Conservation (phyloP, 2,888 invertebrate genomes). For the Stictocephala bisonia region DNA sequence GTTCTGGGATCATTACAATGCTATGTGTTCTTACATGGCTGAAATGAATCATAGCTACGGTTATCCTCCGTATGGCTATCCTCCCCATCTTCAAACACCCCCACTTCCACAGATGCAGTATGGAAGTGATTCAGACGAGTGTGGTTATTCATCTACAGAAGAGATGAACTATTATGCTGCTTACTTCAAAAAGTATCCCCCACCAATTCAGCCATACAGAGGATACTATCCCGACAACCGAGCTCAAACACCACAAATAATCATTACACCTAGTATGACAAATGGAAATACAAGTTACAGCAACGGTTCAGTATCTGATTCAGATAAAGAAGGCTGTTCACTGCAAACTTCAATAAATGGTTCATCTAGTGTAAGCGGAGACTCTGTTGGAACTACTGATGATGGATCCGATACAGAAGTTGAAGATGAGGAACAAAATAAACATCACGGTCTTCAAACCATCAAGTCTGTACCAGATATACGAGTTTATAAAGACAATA, state of each 20-base stretch:
- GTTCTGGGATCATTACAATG: conserved; percentile 59
- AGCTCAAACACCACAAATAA: conserved; percentile 36
- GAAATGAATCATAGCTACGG: conserved; percentile 59
- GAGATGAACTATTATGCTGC: conserved; percentile 63
- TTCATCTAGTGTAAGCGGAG: conserved; percentile 45
- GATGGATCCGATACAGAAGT: conserved; percentile 61
- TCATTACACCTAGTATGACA: conserved; percentile 43
- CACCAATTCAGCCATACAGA: conserved; percentile 35
- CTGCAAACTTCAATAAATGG: conserved; percentile 14
- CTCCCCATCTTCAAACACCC: conserved; percentile 57
- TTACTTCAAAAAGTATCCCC: conserved; percentile 44
- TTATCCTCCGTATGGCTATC: conserved; percentile 60
- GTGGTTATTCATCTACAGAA: conserved; percentile 65
- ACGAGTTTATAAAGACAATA: conserved; percentile 64
- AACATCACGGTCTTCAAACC: conserved; percentile 64
- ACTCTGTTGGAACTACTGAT: conserved; percentile 44
- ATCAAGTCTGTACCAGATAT: conserved; percentile 70
- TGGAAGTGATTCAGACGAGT: conserved; percentile 61
- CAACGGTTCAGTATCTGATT: conserved; percentile 21
- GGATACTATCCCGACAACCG: conserved; percentile 9
- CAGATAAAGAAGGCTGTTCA: conserved; percentile 16
- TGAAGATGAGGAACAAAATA: conserved; percentile 59
- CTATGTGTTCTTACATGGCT: conserved; percentile 60
- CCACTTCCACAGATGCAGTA: conserved; percentile 60
- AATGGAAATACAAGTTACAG: conserved; percentile 16